Percentiles rank a stretch among this genome's conserved stretches.
phyloP scores from a whole-genome alignment of 2,888 invertebrate species.

The Pachymerium ferrugineum region DNA sequence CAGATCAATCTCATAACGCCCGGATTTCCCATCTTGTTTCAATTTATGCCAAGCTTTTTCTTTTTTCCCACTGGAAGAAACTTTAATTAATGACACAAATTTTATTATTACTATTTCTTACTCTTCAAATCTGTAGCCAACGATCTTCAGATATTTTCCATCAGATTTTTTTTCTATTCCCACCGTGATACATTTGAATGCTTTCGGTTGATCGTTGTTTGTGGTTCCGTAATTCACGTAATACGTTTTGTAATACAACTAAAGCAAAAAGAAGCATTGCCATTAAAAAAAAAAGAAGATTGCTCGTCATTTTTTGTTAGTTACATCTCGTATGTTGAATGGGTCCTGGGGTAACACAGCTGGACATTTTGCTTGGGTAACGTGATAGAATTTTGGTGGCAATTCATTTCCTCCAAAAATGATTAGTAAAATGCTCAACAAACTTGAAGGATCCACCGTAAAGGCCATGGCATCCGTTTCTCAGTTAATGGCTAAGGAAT shows the following conservation, averaged over 20 bases:
- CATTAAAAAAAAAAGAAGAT: too few relatives aligned
- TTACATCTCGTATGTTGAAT: not conserved
- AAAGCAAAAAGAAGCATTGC: too few relatives aligned
- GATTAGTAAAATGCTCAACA: not conserved
- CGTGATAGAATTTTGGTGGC: not conserved
- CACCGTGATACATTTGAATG: not conserved
- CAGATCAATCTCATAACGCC: not conserved
- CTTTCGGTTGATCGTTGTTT: not conserved
- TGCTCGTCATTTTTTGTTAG: not conserved
- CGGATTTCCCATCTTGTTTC: not conserved
- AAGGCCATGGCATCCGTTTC: not conserved
- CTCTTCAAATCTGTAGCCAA: not conserved
- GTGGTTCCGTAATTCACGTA: not conserved
- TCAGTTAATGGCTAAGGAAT: not conserved
- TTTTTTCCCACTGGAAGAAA: not conserved
- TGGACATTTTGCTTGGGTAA: not conserved
- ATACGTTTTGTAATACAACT: not conserved
- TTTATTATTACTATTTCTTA: not conserved
- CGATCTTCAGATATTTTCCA: not conserved
- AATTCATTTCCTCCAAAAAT: not conserved
- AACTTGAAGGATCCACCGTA: not conserved
- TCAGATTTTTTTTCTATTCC: not conserved
- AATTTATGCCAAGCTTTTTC: not conserved
- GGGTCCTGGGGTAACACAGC: not conserved
- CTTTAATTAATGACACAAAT: not conserved